phyloP scores from a whole-genome alignment of 1,140 invertebrate genomes.

The Camponotus floridanus region DNA sequence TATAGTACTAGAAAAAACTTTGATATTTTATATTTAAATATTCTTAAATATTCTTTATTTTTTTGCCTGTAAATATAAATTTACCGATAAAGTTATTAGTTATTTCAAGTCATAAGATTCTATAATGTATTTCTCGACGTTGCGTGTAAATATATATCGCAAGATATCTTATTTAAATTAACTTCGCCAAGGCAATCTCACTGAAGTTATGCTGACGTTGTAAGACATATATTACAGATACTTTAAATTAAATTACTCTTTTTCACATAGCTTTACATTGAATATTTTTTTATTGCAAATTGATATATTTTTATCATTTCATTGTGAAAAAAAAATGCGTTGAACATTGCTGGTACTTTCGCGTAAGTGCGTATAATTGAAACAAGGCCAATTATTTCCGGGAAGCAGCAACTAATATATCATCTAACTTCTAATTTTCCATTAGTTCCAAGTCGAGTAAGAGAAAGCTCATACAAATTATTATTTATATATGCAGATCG shows the following conservation, averaged over 20 bases:
- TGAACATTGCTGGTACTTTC: constrained; percentile 38
- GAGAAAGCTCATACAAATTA: constrained; percentile 21
- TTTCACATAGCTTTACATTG: background rate
- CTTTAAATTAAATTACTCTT: background rate
- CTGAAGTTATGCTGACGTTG: background rate
- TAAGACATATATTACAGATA: background rate
- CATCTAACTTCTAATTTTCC: constrained; percentile 14
- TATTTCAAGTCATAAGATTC: background rate
- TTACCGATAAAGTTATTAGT: background rate
- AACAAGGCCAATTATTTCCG: constrained; percentile 47
- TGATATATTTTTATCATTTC: constrained; percentile 22
- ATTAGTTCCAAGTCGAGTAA: background rate
- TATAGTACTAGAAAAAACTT: background rate
- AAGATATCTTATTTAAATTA: constrained; percentile 11
- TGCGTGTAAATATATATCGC: no score
- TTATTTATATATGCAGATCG: background rate
- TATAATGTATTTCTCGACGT: background rate
- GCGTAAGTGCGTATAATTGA: constrained; percentile 34
- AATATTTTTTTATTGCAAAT: background rate
- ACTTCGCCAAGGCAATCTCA: background rate
- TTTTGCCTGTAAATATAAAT: background rate
- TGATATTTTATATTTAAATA: no score
- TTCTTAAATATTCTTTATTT: background rate
- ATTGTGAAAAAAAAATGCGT: background rate
- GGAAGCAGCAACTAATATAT: constrained; percentile 25